Conservation (phyloP, 1,140 invertebrate genomes). For the Pristionchus pacificus region DNA sequence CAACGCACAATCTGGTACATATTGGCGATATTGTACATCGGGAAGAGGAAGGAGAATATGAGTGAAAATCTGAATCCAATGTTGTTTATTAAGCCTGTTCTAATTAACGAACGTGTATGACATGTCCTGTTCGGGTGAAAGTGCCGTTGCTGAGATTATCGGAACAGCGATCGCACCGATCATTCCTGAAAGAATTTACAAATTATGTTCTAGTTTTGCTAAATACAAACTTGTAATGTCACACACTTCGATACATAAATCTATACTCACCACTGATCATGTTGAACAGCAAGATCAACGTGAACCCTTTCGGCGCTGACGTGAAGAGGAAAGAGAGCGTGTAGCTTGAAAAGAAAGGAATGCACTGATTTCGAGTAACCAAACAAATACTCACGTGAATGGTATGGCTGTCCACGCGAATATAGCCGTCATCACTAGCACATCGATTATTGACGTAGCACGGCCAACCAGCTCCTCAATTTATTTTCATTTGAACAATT, state of each 20-base stretch:
- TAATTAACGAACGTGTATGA: no score
- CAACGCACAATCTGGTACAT: conserved; percentile 25
- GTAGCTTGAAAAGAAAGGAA: no score
- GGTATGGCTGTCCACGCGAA: conserved; percentile 46
- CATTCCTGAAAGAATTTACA: conserved; percentile 39
- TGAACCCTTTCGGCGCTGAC: conserved; percentile 47
- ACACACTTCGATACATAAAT: conserved; percentile 7
- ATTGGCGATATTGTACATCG: conserved; percentile 43
- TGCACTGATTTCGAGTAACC: no score
- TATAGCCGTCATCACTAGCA: conserved; percentile 28
- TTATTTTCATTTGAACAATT: no score
- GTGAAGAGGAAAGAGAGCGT: conserved; percentile 41
- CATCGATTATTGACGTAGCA: conserved; percentile 17
- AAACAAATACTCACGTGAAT: no score
- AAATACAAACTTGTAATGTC: no score
- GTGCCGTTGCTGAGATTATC: conserved; percentile 38
- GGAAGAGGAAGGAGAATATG: conserved; percentile 43
- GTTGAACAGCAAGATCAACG: conserved; percentile 48
- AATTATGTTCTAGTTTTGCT: no score
- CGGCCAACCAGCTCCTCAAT: conserved; percentile 12
- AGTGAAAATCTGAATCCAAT: no score
- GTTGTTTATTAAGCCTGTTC: no score
- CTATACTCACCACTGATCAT: conserved; percentile 44
- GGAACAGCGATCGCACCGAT: conserved; percentile 48
- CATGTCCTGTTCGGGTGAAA: conserved; percentile 27